Base-by-base conservation (phyloP, 2,113 vertebrate species). In the Corythaixoides concolor region DNA sequence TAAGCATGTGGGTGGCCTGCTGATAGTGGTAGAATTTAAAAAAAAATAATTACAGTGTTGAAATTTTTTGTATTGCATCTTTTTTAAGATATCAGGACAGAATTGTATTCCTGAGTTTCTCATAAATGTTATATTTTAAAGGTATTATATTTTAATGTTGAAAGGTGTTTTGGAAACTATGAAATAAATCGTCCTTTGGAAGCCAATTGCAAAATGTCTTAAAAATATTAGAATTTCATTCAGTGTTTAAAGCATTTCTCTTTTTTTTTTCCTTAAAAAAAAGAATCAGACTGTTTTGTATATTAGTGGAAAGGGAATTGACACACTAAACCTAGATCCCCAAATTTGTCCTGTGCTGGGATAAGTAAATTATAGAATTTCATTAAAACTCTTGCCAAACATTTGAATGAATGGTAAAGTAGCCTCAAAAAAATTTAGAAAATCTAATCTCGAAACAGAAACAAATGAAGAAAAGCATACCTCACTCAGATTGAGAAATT, bases 1-100 rank as follows among this genome's bases (percentile, higher is more conserved):
- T 88, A 74, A 80, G 52, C 43, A 23, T 81, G 95, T 97, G 96
- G 95, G 96, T 97, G 96, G 96, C 92, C 96, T 84, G 56, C 56
- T 88, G 92, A 95, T 58, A 95, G 33, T 20, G 39, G 32, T 50
- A 89, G 24, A 85, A 73, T 45, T 76, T 11, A 21, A 60, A 70
- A 59, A 66, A 55, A 73, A 35, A 27, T 56, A 58, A 50, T 69
- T 45, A 15, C 49, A 26, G 3, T 52, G 18, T 24, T 72, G 8
- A 32, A 69, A 28, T n/a, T 81, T 74, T 88, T 83, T 88, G 23
- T 33, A 22, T 14, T 62, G 6, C 9, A 14, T 28, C 12, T 72
- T 66, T 73, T 21, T 92, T 67, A 60, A n/a, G 28, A 43, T 23
- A 62, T 69, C 53, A n/a, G 22, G 22, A 56, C 53, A 82, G 32